Conservation (phyloP, 2,888 invertebrate species). For the Lasioglossum marginatum region DNA sequence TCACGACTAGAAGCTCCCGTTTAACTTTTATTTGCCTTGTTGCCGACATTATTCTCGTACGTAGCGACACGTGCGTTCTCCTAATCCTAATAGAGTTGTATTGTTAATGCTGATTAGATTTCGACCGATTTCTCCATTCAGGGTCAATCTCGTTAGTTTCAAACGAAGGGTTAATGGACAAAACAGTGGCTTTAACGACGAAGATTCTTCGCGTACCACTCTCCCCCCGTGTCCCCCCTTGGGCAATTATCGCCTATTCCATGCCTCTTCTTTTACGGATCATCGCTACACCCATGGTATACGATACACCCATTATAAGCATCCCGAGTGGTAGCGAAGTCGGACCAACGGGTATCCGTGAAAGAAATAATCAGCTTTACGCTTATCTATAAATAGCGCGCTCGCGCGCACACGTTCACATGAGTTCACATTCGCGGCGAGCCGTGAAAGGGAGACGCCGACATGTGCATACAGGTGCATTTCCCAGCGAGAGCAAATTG, state of each 20-base stretch:
- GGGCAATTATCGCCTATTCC: conserved; percentile 16
- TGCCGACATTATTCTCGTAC: background rate
- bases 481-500: conserved; percentile 43
- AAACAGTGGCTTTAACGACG: conserved; percentile 9
- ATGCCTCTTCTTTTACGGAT: background rate
- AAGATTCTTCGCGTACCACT: background rate
- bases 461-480: conserved; percentile 52
- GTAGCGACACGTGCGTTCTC: background rate
- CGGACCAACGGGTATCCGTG: conserved; percentile 48
- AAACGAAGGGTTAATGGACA: conserved; percentile 2
- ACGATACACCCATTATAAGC: conserved; percentile 21
- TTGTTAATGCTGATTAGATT: background rate
- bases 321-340: conserved; percentile 25
- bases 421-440: conserved; percentile 29
- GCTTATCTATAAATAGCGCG: conserved; percentile 60
- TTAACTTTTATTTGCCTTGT: background rate
- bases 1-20: background rate
- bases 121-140: background rate
- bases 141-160: conserved; percentile 3
- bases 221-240: background rate
- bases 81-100: conserved; percentile 5
- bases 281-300: background rate
- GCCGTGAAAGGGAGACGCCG: conserved; percentile 59
- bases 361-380: conserved; percentile 63
- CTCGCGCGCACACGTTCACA: conserved; percentile 48